phyloP scores from a whole-genome alignment of 2,888 invertebrate species.

The Eupithecia abbreviata region DNA sequence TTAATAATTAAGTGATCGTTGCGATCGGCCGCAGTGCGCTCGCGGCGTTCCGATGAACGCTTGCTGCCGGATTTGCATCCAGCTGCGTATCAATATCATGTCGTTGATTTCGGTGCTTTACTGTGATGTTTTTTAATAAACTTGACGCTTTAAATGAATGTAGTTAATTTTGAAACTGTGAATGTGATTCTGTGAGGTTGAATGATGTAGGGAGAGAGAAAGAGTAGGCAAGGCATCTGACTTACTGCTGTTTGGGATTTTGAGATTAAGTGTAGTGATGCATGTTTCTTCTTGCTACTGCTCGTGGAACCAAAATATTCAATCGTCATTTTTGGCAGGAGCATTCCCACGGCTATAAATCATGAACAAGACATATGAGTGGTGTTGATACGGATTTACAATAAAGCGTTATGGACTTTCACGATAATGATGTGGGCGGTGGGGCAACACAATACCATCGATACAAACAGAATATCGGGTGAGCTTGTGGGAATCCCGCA shows the following conservation, averaged over 20 bases:
- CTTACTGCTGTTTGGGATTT: not conserved
- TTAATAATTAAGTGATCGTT: constrained; percentile 79
- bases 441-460: constrained; percentile 69
- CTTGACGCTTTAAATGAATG: not conserved
- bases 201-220: not conserved
- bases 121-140: not conserved
- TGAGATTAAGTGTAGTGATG: not conserved
- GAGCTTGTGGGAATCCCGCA: constrained; percentile 82
- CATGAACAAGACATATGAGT: constrained; percentile 73
- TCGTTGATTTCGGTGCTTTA: not conserved
- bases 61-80: constrained; percentile 33
- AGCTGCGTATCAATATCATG: constrained; percentile 13
- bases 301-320: constrained; percentile 1
- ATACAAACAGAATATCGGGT: constrained; percentile 74
- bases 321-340: constrained; percentile 23
- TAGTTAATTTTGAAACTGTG: not conserved
- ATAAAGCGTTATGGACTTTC: constrained; percentile 76
- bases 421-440: constrained; percentile 82
- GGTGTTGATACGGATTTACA: constrained; percentile 80
- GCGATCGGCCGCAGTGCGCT: constrained; percentile 70
- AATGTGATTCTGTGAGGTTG: not conserved
- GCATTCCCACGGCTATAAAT: constrained; percentile 81
- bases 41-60: constrained; percentile 48
- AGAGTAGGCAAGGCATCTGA: not conserved
- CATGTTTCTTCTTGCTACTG: not conserved